Conservation (phyloP, 2,888 invertebrate species). For the Leucozona laternaria region DNA sequence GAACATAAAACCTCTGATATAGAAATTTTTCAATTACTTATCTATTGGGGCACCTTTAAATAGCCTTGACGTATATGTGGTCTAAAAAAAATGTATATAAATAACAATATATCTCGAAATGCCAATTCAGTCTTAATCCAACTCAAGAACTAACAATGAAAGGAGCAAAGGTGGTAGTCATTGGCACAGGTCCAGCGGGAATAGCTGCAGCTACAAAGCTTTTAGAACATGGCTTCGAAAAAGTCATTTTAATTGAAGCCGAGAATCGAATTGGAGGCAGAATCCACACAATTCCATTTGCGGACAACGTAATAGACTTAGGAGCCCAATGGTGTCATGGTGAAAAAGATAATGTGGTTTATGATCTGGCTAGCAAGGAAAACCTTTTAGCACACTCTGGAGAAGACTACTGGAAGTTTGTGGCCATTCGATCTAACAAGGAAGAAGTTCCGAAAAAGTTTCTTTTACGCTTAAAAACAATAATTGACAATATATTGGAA, state of each 20-base stretch:
- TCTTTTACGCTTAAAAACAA: constrained; percentile 82
- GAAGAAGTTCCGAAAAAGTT: constrained; percentile 82
- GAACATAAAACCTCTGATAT: background rate
- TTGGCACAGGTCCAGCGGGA: constrained; percentile 84
- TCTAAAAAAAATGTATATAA: background rate
- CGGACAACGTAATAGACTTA: constrained; percentile 84
- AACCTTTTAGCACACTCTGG: constrained; percentile 80
- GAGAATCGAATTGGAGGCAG: constrained; percentile 88
- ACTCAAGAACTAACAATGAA: constrained; percentile 67
- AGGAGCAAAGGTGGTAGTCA: constrained; percentile 80
- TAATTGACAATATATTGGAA: constrained; percentile 83
- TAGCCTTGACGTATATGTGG: background rate
- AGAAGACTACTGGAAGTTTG: constrained; percentile 75
- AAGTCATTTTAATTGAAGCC: constrained; percentile 87
- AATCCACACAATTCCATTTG: constrained; percentile 85
- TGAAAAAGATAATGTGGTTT: constrained; percentile 83
- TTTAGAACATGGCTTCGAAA: constrained; percentile 82
- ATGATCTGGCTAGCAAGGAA: constrained; percentile 80
- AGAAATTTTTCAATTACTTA: background rate
- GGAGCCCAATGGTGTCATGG: constrained; percentile 84
- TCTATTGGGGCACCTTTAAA: background rate
- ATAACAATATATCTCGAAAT: background rate
- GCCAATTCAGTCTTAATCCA: background rate
- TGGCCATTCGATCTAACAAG: constrained; percentile 82
- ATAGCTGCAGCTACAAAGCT: constrained; percentile 84